phyloP scores from a whole-genome alignment of 2,797 vertebrate species.

The Hippocampus kuda region DNA sequence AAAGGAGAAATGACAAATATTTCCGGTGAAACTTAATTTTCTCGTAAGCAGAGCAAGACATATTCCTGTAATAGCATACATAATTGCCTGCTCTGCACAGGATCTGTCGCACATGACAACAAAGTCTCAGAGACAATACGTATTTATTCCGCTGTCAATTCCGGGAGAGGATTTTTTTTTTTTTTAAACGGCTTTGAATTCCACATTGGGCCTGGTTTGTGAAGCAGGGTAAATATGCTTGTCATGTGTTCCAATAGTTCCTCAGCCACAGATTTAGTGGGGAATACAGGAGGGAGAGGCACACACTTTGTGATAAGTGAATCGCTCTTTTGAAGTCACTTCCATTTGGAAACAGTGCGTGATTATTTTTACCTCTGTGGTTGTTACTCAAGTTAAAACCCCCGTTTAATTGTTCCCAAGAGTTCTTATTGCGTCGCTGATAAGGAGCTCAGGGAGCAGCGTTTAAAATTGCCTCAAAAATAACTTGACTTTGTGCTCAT shows the following conservation, averaged over 20 bases:
- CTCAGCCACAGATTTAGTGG: constrained; percentile 56
- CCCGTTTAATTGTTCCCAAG: constrained; percentile 86
- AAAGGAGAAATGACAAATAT: constrained; percentile 56
- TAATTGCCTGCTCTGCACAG: constrained; percentile 69
- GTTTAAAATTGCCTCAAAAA: constrained; percentile 82
- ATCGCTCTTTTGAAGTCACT: constrained; percentile 63
- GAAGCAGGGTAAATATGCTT: constrained; percentile 64
- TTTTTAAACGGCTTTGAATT: constrained; percentile 52
- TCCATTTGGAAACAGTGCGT: constrained; percentile 70
- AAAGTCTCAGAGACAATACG: constrained; percentile 71
- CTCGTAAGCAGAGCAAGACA: constrained; percentile 71
- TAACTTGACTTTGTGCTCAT: constrained; percentile 63
- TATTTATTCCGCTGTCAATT: constrained; percentile 74
- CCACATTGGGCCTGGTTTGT: constrained; percentile 58
- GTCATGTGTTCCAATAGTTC: constrained; percentile 65
- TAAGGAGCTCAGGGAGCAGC: constrained; percentile 82
- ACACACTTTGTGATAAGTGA: constrained; percentile 65
- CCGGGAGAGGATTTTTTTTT: constrained; percentile 25
- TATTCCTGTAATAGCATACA: constrained; percentile 72
- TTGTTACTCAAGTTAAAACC: constrained; percentile 76
- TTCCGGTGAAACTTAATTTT: constrained; percentile 73
- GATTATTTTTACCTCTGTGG: constrained; percentile 72
- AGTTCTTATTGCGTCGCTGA: constrained; percentile 86
- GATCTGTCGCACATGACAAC: constrained; percentile 64
- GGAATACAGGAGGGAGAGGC: constrained; percentile 58